Evolutionary conservation across 2,113 vertebrate genomes (phyloP).

Genomic region (Myxocyprinus asiaticus): DNA sequence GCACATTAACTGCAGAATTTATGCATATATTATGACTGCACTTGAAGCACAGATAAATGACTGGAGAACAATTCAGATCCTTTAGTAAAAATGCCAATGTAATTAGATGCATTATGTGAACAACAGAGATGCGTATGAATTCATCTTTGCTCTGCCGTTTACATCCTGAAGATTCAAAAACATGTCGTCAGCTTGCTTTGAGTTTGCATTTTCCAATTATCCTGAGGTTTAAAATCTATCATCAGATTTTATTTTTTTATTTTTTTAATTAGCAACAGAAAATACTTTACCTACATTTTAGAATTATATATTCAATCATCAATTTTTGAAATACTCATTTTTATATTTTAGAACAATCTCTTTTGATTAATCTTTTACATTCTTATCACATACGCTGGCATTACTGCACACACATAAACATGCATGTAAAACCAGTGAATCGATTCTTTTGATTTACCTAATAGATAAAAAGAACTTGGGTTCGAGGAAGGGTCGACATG

Average conservation of each 20-base stretch:
- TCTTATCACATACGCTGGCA: too few relatives aligned
- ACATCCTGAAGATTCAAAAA: conserved; percentile 40
- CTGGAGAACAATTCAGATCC: conserved; percentile 49
- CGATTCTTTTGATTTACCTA: conserved; percentile 75
- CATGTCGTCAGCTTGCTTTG: not conserved
- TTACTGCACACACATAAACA: too few relatives aligned
- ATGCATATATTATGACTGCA: conserved; percentile 62
- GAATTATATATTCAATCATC: too few relatives aligned
- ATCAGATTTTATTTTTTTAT: conserved; percentile 9
- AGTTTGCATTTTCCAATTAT: conserved; percentile 29
- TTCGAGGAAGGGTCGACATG: conserved; percentile 90
- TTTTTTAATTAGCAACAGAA: too few relatives aligned
- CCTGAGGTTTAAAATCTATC: conserved; percentile 41
- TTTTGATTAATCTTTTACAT: too few relatives aligned
- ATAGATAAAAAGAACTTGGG: conserved; percentile 99
- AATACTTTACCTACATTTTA: not conserved
- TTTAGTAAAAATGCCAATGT: conserved; percentile 61
- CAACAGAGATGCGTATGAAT: conserved; percentile 24
- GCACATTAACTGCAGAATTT: conserved; percentile 56
- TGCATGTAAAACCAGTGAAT: not conserved
- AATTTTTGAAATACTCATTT: too few relatives aligned
- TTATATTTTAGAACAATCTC: too few relatives aligned
- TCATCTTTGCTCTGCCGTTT: conserved; percentile 41
- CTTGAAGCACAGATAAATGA: conserved; percentile 67
- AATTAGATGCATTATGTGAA: conserved; percentile 62